Base-by-base conservation (phyloP, 2,888 invertebrate species). In the Adineta ricciae region DNA sequence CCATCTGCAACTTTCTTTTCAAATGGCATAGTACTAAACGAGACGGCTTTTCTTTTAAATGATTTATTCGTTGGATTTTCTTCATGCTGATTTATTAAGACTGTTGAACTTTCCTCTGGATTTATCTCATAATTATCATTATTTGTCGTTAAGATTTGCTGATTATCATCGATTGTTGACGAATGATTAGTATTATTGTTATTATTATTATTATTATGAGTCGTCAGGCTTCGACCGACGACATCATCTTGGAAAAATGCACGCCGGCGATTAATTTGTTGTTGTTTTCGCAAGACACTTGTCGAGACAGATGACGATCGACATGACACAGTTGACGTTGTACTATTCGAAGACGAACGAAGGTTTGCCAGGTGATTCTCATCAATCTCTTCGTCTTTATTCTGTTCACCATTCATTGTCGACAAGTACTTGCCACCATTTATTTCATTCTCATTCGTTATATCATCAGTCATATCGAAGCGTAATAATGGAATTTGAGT, bases 11-110 rank as follows among this genome's bases (percentile, higher is more conserved):
- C 78, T 78, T 78, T 78, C 11, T 78, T 78, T 7, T 78, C 78
- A 41, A 78, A 78, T 78, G 78, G 78, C 78, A 78, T 78, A 24
- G 78, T 78, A 78, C 78, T 78, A 78, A 78, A 78, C 41, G 78
- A 78, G 14, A 78, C 78, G 24, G 41, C 41, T 78, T 78, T 78
- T 78, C 78, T 21, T 78, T 78, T 78, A 24, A 78, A 78, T 38
- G 78, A 24, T 78, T 78, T 78, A 38, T 41, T 78, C 24, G 78
- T 19, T 41, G 38, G 78, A 41, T 24, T 78, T 78, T 78, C 78
- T 41, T 78, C 78, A 41, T 41, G 38, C 24, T 1, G 21, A n/a
- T 41, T 78, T 41, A 11, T 41, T 24, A 41, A 0, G 9, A 8
- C 9, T 78, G n/a, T n/a, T 41, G 78, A n/a, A 78, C 9, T 78